phyloP scores from a whole-genome alignment of 2,888 invertebrate genomes.

The Caenorhabditis sulstoni region DNA sequence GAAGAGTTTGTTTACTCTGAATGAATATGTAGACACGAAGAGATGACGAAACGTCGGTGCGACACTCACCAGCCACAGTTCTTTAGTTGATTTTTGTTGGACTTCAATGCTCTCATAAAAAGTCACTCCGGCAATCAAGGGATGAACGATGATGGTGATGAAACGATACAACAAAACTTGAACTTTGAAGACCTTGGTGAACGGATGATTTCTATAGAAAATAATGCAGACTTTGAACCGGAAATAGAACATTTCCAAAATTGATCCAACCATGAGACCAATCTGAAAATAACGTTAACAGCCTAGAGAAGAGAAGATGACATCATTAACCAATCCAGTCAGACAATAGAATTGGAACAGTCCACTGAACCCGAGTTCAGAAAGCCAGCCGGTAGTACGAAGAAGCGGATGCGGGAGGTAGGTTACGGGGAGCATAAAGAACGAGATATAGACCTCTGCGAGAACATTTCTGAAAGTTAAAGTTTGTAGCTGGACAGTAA shows the following conservation, averaged over 20 bases:
- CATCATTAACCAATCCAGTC: background rate
- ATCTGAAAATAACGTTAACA: background rate
- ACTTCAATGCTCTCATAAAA: no score
- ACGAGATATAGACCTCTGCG: background rate
- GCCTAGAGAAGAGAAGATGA: background rate
- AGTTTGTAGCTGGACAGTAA: background rate
- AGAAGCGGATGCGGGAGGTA: background rate
- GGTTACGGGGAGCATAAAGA: conserved; percentile 2
- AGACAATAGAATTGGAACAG: background rate
- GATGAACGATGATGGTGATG: no score
- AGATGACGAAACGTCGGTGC: no score
- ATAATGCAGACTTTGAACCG: background rate
- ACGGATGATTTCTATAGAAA: background rate
- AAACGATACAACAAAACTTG: background rate
- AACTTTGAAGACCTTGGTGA: background rate
- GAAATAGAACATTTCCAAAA: conserved; percentile 8
- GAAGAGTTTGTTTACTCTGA: background rate
- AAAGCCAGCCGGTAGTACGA: background rate
- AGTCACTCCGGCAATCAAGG: no score
- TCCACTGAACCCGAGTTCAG: background rate
- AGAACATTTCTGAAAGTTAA: conserved; percentile 1
- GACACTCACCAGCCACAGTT: no score
- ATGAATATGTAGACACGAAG: conserved; percentile 1
- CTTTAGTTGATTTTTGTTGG: no score
- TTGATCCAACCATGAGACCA: background rate